Base-by-base conservation (phyloP, 2,888 invertebrate species). In the Latrodectus hesperus region DNA sequence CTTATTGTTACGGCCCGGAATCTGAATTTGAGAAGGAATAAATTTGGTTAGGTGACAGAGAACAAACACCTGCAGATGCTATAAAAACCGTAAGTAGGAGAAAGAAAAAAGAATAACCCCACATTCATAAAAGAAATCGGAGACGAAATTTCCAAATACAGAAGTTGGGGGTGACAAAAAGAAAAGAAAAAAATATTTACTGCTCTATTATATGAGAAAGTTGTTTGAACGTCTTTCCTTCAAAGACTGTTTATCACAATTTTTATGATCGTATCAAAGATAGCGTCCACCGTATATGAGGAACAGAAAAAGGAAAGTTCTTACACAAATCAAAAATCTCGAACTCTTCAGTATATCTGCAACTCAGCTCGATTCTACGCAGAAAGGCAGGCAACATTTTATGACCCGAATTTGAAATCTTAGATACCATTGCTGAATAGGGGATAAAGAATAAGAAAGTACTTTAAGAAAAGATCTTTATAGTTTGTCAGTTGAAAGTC, bases 221-320 rank as follows among this genome's bases (percentile, higher is more conserved):
- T 81, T 74, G 74, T 81, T 81, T 81, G 73, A 81, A 74, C 65
- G 73, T 81, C 67, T 73, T 49, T 81, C 73, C 81, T 81, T 53
- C 65, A 26, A 10, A 38, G 11, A 64, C 73, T 74, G 81, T 81
- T 81, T 81, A 81, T 81, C 73, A 51, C 73, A 74, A 67, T 67
- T 80, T 81, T 81, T 81, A 81, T 53, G 38, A 64, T 49, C 74
- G 67, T 38, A 49, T 64, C 64, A 65, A 60, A 65, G 64, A 81
- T 65, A 81, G 73, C 60, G 81, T 74, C 81, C 73, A 16, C 73
- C 52, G 52, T 73, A 77, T 67, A 52, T 67, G 68, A 52, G 52
- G 22, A 67, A 67, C 64, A 74, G 72, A 51, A 70, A 38, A 38
- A 60, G 12, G n/a, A 60, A 60, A n/a, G n/a, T 60, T 60, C 72